Evolutionary conservation across 1,140 invertebrate species (phyloP), one percentile per base, ranked within the genome.

Genomic region (Antheraea pernyi): DNA sequence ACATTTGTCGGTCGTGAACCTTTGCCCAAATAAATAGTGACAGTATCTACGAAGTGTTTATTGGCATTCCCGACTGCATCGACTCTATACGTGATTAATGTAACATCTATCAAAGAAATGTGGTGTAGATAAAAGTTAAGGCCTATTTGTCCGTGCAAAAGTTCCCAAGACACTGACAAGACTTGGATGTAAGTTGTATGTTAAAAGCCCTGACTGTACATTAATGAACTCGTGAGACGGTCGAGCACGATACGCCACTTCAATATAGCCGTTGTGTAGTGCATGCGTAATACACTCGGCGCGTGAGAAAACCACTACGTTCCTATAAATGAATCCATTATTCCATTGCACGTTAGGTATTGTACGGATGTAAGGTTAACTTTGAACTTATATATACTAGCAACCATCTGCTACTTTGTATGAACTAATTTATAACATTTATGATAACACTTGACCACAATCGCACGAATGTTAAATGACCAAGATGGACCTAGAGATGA

Each of bases 161-260:
- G 46, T 48, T 48, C 46, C 46, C 46, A 48, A 48, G 46, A 48
- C 46, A 48, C 13, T 48, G 46, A 48, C 7, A 7, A n/a, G n/a
- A n/a, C n/a, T 48, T 10, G 46, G 46, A 48, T 3, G 46, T 48
- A 11, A 13, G 11, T 13, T 48, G 11, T 10, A 48, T n/a, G 11
- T 48, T 48, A 65, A 72, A 71, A 73, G 46, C 37, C 48, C 48
- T 59, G 42, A 68, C 61, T 59, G 70, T 59, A 72, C 70, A 48
- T 72, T 68, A 68, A 72, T 68, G 67, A 58, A 68, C 70, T 65
- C 65, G 70, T 65, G 70, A 65, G 66, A 72, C 66, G 59, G 22
- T 36, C 63, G 19, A 53, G 39, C 63, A 22, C 62, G 70, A 72
- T 65, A 68, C 53, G 70, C 66, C 30, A 46, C 48, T 61, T 63